Evolutionary conservation across 2,113 vertebrate genomes (phyloP).

Genomic region (Xenopus laevis): DNA sequence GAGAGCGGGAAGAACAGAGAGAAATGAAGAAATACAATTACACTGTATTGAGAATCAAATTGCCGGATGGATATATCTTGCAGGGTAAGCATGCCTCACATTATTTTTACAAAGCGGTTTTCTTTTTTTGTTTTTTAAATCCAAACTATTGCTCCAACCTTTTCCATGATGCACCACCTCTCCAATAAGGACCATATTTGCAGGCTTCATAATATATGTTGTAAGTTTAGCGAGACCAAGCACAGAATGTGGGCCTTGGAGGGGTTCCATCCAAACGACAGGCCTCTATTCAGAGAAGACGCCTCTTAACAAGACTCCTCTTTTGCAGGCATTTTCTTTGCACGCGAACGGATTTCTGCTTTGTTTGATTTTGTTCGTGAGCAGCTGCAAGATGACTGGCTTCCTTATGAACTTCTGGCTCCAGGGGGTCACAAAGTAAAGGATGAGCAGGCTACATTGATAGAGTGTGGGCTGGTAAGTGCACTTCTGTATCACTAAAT

Average conservation of each 20-base stretch:
- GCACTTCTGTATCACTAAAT: not conserved
- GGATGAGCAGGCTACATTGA: conserved; percentile 74
- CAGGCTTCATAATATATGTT: too few relatives aligned
- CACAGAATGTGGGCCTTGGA: too few relatives aligned
- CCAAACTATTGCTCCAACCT: too few relatives aligned
- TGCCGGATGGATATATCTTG: conserved; percentile 83
- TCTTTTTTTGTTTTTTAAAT: too few relatives aligned
- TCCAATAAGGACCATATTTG: too few relatives aligned
- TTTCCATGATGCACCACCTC: too few relatives aligned
- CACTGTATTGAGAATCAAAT: conserved; percentile 76
- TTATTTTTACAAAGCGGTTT: too few relatives aligned
- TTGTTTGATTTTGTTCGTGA: conserved; percentile 81
- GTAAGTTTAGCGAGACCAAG: too few relatives aligned
- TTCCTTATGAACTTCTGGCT: conserved; percentile 86
- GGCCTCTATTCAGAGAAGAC: too few relatives aligned
- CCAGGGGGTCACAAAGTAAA: conserved; percentile 79
- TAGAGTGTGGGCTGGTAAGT: conserved; percentile 87
- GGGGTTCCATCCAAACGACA: too few relatives aligned
- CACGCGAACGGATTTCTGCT: conserved; percentile 72
- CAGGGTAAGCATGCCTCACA: conserved; percentile 75
- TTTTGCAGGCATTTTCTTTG: conserved; percentile 82
- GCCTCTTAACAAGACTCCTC: not conserved
- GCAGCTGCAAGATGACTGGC: conserved; percentile 79
- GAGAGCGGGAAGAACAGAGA: conserved; percentile 85
- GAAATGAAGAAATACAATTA: conserved; percentile 87